phyloP scores from a whole-genome alignment of 2,797 vertebrate species.

The Siniperca obscura region DNA sequence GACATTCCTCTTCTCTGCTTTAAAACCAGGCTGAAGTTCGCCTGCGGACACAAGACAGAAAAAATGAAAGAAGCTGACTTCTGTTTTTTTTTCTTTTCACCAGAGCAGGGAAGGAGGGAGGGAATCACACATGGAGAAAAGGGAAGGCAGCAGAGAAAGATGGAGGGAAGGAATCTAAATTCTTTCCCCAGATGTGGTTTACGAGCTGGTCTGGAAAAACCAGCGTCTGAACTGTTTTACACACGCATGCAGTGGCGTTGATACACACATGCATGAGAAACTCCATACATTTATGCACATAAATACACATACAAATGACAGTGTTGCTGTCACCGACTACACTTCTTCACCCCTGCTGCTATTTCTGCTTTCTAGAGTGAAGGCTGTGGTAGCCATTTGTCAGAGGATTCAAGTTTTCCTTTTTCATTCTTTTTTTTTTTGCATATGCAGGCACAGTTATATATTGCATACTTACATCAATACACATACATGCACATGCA shows the following conservation, averaged over 20 bases:
- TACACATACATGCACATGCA: slow-evolving; percentile 37
- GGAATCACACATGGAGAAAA: slow-evolving; percentile 67
- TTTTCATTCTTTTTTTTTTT: slow-evolving; percentile 60
- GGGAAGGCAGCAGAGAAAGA: slow-evolving; percentile 75
- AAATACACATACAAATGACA: slow-evolving; percentile 65
- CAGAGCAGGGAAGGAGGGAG: slow-evolving; percentile 66
- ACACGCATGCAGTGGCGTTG: slow-evolving; percentile 73
- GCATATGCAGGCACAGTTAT: slow-evolving; percentile 44
- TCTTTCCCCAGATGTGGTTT: slow-evolving; percentile 86
- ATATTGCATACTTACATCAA: slow-evolving; percentile 45
- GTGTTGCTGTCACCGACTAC: slow-evolving; percentile 47
- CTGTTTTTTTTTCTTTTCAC: slow-evolving; percentile 64
- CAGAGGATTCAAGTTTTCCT: slow-evolving; percentile 53
- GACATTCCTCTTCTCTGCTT: slow-evolving; percentile 70
- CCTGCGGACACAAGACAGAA: slow-evolving; percentile 73
- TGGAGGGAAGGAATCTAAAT: slow-evolving; percentile 83
- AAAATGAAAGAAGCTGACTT: slow-evolving; percentile 75
- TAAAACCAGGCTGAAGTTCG: slow-evolving; percentile 75
- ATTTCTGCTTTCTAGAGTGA: slow-evolving; percentile 52
- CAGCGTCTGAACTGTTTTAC: slow-evolving; percentile 80
- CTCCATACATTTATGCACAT: slow-evolving; percentile 42
- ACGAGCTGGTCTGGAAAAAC: slow-evolving; percentile 84
- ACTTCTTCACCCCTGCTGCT: slow-evolving; percentile 48
- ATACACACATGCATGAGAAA: slow-evolving; percentile 66
- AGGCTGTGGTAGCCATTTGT: slow-evolving; percentile 52